Evolutionary conservation across 64 coral and sea anemone genomes (phyloP).

Genomic region (Porites lutea): DNA sequence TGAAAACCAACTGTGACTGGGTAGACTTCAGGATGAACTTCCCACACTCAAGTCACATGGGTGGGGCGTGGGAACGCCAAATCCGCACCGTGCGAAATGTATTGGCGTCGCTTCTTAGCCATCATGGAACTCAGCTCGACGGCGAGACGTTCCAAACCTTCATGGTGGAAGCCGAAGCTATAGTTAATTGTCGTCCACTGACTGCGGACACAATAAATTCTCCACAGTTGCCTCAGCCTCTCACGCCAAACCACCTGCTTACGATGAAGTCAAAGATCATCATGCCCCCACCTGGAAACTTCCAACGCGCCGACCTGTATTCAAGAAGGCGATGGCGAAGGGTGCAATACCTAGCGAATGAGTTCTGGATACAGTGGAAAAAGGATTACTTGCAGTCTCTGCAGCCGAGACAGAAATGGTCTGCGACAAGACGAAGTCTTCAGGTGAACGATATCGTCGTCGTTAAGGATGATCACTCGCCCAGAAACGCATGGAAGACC

Average conservation of each 20-base stretch:
- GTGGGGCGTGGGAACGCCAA: too few relatives aligned
- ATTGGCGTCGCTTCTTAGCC: too few relatives aligned
- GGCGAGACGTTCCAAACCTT: too few relatives aligned
- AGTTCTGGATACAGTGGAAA: constrained; percentile 38
- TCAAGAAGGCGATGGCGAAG: constrained; percentile 17
- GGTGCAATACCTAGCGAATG: constrained; percentile 18
- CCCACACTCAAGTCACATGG: too few relatives aligned
- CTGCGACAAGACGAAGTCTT: background rate
- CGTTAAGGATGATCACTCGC: background rate
- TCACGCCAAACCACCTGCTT: constrained; percentile 28
- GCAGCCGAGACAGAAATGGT: constrained; percentile 2
- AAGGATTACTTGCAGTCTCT: constrained; percentile 22
- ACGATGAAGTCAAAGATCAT: constrained; percentile 7
- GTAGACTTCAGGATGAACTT: too few relatives aligned
- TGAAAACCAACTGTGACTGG: too few relatives aligned
- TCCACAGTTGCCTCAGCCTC: background rate
- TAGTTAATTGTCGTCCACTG: constrained; percentile 22
- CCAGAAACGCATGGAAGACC: constrained; percentile 12
- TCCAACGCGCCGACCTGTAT: constrained; percentile 27
- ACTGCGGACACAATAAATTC: background rate
- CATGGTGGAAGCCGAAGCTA: constrained; percentile 34
- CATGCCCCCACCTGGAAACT: constrained; percentile 31
- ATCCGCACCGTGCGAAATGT: too few relatives aligned
- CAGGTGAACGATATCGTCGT: constrained; percentile 9
- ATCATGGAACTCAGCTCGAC: too few relatives aligned